Conservation (phyloP, 2,113 vertebrate genomes). For the Thunnus thynnus region DNA sequence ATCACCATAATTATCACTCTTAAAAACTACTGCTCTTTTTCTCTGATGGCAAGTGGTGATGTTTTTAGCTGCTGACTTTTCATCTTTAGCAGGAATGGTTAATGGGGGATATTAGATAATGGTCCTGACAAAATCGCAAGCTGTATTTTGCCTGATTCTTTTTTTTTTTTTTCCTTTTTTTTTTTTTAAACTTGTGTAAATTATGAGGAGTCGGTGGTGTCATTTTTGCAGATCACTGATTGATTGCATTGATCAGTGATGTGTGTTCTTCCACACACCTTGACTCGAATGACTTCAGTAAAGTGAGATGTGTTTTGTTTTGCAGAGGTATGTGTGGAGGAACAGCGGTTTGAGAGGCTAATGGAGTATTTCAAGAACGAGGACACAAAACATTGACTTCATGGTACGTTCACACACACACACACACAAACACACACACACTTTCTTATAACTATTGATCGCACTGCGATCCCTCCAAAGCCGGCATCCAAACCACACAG, state of each 20-base stretch:
- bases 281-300: background rate
- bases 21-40: background rate
- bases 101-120: too few species aligned
- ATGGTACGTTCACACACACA: conserved; percentile 85
- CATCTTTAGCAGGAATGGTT: background rate
- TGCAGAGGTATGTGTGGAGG: conserved; percentile 96
- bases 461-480: conserved; percentile 23
- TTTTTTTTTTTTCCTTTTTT: too few species aligned
- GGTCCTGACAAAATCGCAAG: too few species aligned
- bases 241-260: background rate
- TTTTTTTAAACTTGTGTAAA: background rate
- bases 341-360: conserved; percentile 95
- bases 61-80: conserved; percentile 16
- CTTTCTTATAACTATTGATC: conserved; percentile 56
- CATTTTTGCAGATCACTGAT: background rate
- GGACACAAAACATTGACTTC: conserved; percentile 99
- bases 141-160: too few species aligned
- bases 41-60: background rate
- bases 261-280: background rate
- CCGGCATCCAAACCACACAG: conserved; percentile 1
- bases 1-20: conserved; percentile 2
- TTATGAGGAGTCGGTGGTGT: background rate
- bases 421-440: conserved; percentile 9
- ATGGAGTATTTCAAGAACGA: conserved; percentile 99
- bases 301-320: conserved; percentile 23